Conservation (phyloP, 2,797 vertebrate genomes). For the Sebastes dallii region DNA sequence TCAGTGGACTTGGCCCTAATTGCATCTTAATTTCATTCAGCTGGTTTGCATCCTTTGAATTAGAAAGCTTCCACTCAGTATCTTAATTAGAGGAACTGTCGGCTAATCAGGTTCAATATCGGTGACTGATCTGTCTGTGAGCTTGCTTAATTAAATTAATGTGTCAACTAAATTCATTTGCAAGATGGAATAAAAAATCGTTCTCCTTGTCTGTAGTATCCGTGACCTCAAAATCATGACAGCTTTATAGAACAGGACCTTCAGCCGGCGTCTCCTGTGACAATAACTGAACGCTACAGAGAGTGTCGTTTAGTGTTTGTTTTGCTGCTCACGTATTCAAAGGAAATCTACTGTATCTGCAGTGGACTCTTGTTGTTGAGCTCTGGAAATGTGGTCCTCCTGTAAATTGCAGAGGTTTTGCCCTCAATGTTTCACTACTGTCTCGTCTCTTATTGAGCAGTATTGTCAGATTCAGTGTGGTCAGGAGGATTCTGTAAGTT, state of each 20-base stretch:
- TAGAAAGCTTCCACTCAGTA: conserved; percentile 10
- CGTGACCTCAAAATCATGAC: background rate
- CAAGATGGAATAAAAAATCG: conserved; percentile 4
- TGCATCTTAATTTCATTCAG: conserved; percentile 22
- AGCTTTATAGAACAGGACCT: background rate
- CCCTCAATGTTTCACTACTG: background rate
- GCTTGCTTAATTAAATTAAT: conserved; percentile 25
- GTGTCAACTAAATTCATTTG: conserved; percentile 25
- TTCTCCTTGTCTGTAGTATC: background rate
- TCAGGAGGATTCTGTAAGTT: background rate
- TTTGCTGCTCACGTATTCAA: background rate
- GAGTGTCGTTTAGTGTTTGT: background rate
- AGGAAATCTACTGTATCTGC: background rate
- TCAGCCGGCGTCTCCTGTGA: background rate
- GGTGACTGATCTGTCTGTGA: background rate
- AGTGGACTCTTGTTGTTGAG: background rate
- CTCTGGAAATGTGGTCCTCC: background rate
- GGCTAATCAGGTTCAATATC: conserved; percentile 19
- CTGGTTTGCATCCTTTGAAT: conserved; percentile 19
- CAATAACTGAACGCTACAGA: background rate
- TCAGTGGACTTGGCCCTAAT: conserved; percentile 7
- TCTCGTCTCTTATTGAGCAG: background rate
- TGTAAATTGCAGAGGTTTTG: background rate
- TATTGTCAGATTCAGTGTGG: background rate
- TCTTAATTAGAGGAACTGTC: conserved; percentile 28